phyloP scores from a whole-genome alignment of 2,797 vertebrate species.

The Chloroceryle amazona region DNA sequence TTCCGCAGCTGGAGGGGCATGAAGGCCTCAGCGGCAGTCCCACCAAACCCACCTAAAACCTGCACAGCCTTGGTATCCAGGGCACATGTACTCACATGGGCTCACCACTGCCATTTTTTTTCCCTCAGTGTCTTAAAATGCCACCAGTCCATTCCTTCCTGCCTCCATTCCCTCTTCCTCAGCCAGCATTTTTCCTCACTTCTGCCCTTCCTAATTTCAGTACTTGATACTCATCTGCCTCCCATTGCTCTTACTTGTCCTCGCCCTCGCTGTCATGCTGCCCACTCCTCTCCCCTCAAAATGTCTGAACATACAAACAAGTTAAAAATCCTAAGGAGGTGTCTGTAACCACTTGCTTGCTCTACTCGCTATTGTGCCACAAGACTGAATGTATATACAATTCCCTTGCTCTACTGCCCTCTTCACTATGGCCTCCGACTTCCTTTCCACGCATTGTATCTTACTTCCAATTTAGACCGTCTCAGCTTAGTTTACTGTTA shows the following conservation, averaged over 20 bases:
- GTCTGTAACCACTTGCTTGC: neutral
- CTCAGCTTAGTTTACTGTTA: neutral
- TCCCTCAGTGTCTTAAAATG: neutral
- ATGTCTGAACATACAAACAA: neutral
- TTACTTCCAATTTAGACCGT: neutral
- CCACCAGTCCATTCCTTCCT: neutral
- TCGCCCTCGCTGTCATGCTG: neutral
- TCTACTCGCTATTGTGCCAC: neutral
- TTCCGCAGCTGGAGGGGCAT: neutral
- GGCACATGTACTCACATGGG: neutral
- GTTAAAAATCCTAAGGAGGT: neutral
- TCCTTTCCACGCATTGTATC: neutral
- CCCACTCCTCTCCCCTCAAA: neutral
- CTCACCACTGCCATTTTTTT: neutral
- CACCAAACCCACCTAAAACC: neutral
- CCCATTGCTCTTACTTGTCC: accelerated
- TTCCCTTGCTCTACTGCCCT: neutral
- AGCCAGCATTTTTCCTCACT: neutral
- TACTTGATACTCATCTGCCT: neutral
- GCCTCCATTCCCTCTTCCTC: neutral
- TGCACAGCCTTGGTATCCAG: neutral
- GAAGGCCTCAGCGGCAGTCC: accelerated
- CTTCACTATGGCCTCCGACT: neutral
- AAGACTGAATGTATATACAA: neutral
- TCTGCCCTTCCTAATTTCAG: neutral